Percentiles rank a stretch among this genome's conserved stretches.
phyloP scores from a whole-genome alignment of 35 echinoderm and acorn worm genomes.

The Patiria miniata region DNA sequence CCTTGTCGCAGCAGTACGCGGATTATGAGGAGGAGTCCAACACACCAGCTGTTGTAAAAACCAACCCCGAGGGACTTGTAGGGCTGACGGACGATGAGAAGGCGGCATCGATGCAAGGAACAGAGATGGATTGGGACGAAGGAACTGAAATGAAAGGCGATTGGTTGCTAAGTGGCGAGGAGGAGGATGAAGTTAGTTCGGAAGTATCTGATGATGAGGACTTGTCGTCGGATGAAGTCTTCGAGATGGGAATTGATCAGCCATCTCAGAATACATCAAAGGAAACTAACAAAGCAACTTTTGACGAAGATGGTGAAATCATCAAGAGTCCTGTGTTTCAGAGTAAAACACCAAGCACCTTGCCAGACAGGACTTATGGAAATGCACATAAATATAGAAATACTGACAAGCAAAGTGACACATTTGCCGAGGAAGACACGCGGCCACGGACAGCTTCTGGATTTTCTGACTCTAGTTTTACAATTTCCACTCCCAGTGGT shows the following conservation, averaged over 20 bases:
- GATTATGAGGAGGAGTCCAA: slow-evolving; percentile 12
- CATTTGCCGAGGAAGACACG: not conserved
- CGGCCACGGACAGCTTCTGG: not conserved
- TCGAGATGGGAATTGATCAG: not conserved
- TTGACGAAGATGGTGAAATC: not conserved
- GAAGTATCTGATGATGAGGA: not conserved
- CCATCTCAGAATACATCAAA: not conserved
- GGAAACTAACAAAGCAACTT: not conserved
- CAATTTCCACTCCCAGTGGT: slow-evolving; percentile 76
- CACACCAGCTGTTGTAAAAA: not conserved
- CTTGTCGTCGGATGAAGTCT: slow-evolving; percentile 10
- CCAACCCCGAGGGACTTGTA: not conserved
- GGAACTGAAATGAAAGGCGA: not conserved
- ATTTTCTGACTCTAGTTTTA: slow-evolving; percentile 65
- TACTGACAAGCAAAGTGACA: not conserved
- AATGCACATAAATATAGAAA: not conserved
- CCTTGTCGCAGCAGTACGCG: not conserved
- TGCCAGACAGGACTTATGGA: not conserved
- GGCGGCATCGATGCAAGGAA: not conserved
- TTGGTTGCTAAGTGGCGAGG: slow-evolving; percentile 8
- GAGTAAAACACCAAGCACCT: not conserved
- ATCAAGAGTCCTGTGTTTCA: too few species aligned
- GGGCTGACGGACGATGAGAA: slow-evolving; percentile 36
- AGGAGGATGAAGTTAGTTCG: slow-evolving; percentile 17
- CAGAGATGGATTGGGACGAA: not conserved